phyloP scores from a whole-genome alignment of 2,888 invertebrate species.

The Phyllotreta striolata region DNA sequence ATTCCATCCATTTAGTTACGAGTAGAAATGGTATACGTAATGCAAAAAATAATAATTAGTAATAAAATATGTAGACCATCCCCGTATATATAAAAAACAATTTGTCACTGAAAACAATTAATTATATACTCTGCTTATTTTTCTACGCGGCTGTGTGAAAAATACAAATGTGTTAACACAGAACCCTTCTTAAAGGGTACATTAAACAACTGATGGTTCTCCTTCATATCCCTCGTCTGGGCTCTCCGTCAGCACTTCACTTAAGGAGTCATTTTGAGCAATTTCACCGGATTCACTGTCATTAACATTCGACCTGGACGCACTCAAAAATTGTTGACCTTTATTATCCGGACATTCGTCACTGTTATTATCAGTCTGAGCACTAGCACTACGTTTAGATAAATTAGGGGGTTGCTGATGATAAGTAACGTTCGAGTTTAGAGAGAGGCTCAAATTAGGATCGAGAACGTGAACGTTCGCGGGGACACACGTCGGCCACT shows the following conservation, averaged over 20 bases:
- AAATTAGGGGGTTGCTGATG: conserved; percentile 24
- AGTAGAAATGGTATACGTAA: too few species aligned
- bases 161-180: too few species aligned
- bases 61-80: too few species aligned
- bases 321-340: conserved; percentile 31
- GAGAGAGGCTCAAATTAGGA: conserved; percentile 26
- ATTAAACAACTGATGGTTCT: conserved; percentile 51
- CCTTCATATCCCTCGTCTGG: conserved; percentile 56
- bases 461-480: conserved; percentile 53
- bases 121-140: too few species aligned
- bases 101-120: too few species aligned
- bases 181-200: too few species aligned
- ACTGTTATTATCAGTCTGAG: conserved; percentile 53
- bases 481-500: conserved; percentile 66
- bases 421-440: conserved; percentile 22
- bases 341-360: conserved; percentile 38
- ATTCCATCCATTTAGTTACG: too few species aligned
- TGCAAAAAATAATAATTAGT: too few species aligned
- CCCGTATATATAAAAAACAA: too few species aligned
- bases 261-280: conserved; percentile 39
- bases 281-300: conserved; percentile 33
- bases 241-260: conserved; percentile 52
- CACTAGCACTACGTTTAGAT: conserved; percentile 51
- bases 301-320: conserved; percentile 24
- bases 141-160: too few species aligned